Conservation (phyloP, 2,113 vertebrate genomes). For the Gopherus flavomarginatus region DNA sequence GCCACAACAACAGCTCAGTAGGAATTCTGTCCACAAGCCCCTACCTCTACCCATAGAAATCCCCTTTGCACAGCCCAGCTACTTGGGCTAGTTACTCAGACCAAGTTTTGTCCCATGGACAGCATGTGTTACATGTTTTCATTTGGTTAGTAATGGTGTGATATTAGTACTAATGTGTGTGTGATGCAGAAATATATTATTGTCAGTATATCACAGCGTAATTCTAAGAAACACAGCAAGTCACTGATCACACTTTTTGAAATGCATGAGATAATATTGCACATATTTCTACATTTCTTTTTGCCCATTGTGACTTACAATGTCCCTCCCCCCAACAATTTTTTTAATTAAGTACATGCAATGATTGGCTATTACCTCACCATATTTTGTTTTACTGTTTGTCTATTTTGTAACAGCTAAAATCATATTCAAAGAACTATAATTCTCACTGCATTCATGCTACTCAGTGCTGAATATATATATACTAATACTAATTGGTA, state of each 20-base stretch:
- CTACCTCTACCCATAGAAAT: not conserved
- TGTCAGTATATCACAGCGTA: not conserved
- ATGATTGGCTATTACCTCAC: not conserved
- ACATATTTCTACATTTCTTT: not conserved
- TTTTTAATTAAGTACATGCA: not conserved
- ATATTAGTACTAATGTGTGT: not conserved
- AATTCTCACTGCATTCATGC: not conserved
- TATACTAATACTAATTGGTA: not conserved
- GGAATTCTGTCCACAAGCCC: not conserved
- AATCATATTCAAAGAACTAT: not conserved
- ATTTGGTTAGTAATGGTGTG: not conserved
- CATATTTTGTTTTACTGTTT: not conserved
- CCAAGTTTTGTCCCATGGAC: not conserved
- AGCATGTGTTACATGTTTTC: not conserved
- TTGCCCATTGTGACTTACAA: not conserved
- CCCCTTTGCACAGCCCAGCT: not conserved
- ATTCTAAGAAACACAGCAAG: conserved; percentile 1
- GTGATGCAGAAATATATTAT: not conserved
- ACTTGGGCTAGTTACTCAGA: not conserved
- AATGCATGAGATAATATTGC: not conserved
- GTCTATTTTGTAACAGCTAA: not conserved
- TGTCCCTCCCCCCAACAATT: not conserved
- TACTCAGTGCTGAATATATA: not conserved
- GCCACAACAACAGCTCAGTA: not conserved
- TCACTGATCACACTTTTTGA: not conserved